These are phyloP conservation scores for Semotilus atromaculatus DNA, from an alignment of 2,797 vertebrate species.

Conservation along the genomic window DNA sequence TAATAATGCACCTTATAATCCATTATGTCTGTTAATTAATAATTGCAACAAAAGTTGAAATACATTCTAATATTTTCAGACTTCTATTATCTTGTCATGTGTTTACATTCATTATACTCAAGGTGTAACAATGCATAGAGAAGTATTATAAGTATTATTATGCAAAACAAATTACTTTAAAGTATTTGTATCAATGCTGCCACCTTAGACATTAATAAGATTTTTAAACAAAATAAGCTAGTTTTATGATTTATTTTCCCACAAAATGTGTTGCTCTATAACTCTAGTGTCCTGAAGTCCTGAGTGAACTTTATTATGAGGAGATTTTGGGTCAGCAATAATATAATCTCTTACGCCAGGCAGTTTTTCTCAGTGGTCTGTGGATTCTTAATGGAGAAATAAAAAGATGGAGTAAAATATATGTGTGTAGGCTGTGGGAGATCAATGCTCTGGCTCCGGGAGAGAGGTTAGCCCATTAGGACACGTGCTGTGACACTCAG, in stretches of 20 bases:
- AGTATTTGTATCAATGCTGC: neutral
- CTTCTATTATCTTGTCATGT: too few species aligned
- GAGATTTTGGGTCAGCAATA: conserved; percentile 4
- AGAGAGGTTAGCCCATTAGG: conserved; percentile 46
- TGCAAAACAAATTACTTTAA: neutral
- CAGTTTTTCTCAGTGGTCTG: neutral
- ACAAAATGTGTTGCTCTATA: too few species aligned
- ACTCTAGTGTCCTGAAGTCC: neutral
- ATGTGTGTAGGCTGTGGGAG: neutral
- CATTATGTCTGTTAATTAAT: too few species aligned
- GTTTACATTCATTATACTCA: too few species aligned
- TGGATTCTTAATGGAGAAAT: neutral
- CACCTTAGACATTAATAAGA: neutral
- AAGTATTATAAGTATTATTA: too few species aligned
- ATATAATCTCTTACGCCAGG: neutral
- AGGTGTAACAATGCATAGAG: too few species aligned
- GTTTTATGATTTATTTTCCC: neutral
- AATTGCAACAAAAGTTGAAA: too few species aligned
- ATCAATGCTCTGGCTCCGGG: conserved; percentile 57
- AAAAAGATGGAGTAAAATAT: neutral
- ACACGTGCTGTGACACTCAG: conserved; percentile 50
- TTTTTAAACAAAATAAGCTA: neutral
- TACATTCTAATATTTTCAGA: too few species aligned
- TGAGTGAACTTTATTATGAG: neutral
- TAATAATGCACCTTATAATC: too few species aligned